A percentile compares a stretch with the other conserved stretches of the same genome.
Evolutionary conservation across 2,888 invertebrate species (phyloP).

Genomic region (Spialia ferax): DNA sequence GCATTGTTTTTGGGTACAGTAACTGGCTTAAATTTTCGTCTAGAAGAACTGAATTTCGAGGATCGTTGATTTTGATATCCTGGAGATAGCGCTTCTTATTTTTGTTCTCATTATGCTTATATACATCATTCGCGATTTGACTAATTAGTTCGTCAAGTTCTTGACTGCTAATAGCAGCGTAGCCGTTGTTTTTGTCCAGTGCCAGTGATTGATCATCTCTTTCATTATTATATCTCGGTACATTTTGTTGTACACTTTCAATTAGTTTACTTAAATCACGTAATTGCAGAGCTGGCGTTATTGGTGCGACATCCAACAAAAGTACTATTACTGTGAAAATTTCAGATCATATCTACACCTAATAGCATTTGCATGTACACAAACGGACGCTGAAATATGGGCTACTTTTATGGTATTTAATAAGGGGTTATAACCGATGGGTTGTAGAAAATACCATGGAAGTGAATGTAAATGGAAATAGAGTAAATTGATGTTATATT

Average conservation of each 20-base stretch:
- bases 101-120: slow-evolving; percentile 10
- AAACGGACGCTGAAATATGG: not conserved
- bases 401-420: not conserved
- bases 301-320: not conserved
- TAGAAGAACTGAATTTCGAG: not conserved
- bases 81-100: slow-evolving; percentile 1
- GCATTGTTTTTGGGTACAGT: not conserved
- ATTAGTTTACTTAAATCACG: slow-evolving; percentile 27
- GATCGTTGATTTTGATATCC: not conserved
- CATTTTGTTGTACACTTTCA: slow-evolving; percentile 27
- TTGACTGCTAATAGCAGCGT: slow-evolving; percentile 13
- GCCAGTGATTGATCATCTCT: slow-evolving; percentile 17
- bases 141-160: slow-evolving; percentile 32
- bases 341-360: slow-evolving; percentile 1
- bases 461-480: not conserved
- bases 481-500: not conserved
- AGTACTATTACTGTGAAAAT: slow-evolving; percentile 13
- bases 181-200: slow-evolving; percentile 17
- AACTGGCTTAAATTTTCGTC: not conserved
- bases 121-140: slow-evolving; percentile 19
- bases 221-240: slow-evolving; percentile 12
- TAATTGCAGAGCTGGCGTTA: slow-evolving; percentile 19
- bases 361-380: slow-evolving; percentile 13
- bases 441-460: not conserved
- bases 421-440: not conserved